Base-by-base conservation (phyloP, 53 echinoderm and acorn worm species). In the Zoroaster sp. region DNA sequence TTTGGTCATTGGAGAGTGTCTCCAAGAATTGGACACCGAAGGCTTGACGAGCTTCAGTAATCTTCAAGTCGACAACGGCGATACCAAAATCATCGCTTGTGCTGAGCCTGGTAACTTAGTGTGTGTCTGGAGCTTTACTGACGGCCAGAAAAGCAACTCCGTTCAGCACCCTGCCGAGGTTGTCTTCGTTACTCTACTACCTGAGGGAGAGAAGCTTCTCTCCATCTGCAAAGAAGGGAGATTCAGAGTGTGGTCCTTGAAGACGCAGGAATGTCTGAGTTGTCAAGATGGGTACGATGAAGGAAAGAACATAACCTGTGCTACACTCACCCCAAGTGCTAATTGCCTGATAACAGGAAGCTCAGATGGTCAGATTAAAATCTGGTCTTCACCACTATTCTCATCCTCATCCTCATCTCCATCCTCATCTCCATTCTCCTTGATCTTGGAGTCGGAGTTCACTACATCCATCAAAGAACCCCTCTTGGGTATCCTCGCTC, bases 1-100 rank as follows among this genome's bases (percentile, higher is more conserved):
- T 17, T 40, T 94, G 81, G 42, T 75, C 52, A 96, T 81, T 80
- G 96, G 96, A 12, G 94, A 96, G 54, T 87, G 72, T 68, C 35
- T 94, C 4, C 81, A 45, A 70, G 65, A 79, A 71, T 78, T 96
- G 21, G 83, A 94, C 9, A 88, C 83, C 32, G 90, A 89, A 10
- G 79, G 77, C 25, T 51, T 82, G 41, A 37, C 55, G 21, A 88
- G 92, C 25, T 74, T 92, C 73, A 92, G 44, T 34, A 87, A 72
- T 21, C 65, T 94, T 17, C 75, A 88, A 72, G 65, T 93, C 34
- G 68, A 90, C 18, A 46, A 33, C 2, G 12, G 72, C 25, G 82
- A 69, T 10, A 15, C 31, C 3, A 17, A 43, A 10, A 72, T 83
- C 28, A 21, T 89, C 14, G 91, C 89, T 38, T 94, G 92, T 43